Base-by-base conservation (phyloP, 2,888 invertebrate genomes). In the Scaptomyza tumidula region DNA sequence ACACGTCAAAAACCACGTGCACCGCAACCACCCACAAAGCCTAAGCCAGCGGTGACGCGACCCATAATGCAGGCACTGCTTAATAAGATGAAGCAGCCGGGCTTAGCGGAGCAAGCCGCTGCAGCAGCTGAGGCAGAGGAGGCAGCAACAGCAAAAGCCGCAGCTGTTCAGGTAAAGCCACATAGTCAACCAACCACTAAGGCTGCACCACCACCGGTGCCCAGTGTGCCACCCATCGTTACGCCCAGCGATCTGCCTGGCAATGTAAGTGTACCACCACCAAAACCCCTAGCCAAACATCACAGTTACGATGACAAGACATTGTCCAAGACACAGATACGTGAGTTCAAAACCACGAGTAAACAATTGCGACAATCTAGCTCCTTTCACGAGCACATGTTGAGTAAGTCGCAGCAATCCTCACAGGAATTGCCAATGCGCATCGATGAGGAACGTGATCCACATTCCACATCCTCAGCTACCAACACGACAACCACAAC, bases 231-330 rank as follows among this genome's bases (percentile, higher is more conserved):
- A 46, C 90, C 89, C 11, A 89, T 89, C 31, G 73, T 76, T 7
- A 86, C 86, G 27, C 83, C 89, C n/a, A 88, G 75, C 52, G 90
- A 91, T 67, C 50, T 88, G 39, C 87, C 89, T 6, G 77, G 89
- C 29, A 75, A 85, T 29, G 82, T 84, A 6, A 80, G 83, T 9
- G 93, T 93, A 2, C 73, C 86, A 5, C 94, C 94, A 39, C 93
- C 93, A 64, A 94, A 94, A 79, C 94, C 94, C 9, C 81, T 94
- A 45, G 93, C 94, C 29, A 94, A 94, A 89, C 94, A 94, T 80
- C 94, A 94, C n/a, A 94, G 94, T 75, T 94, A 94, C 60, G 94
- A 94, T 68, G 94, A 94, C 75, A 94, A 94, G 84, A 94, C 94
- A 3, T 80, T 94, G 27, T 94, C 94, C 0, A 94, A 94, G 81